A percentile compares a stretch with the other conserved stretches of the same genome.
phyloP scores from a whole-genome alignment of 2,113 vertebrate genomes.

The Carettochelys insculpta region DNA sequence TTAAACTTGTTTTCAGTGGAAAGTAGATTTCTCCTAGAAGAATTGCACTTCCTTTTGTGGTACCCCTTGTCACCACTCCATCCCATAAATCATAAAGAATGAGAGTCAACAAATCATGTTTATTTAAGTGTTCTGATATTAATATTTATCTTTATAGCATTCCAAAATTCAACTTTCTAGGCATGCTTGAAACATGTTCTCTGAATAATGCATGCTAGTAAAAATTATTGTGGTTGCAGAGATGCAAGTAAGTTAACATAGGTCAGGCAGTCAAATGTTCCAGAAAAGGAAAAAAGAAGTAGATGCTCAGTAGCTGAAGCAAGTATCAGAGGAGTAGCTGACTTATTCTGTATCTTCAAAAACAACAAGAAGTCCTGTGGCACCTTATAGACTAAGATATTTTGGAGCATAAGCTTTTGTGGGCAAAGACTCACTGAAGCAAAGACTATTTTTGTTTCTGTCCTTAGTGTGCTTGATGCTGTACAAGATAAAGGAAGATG shows the following conservation, averaged over 20 bases:
- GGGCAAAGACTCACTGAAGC: too few species aligned
- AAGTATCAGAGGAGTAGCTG: too few species aligned
- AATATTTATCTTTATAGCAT: not conserved
- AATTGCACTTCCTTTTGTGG: not conserved
- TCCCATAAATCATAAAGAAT: not conserved
- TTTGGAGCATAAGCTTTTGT: too few species aligned
- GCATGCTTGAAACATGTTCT: not conserved
- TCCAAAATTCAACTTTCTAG: not conserved
- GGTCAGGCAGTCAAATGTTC: not conserved
- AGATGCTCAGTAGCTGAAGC: not conserved
- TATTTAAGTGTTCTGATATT: not conserved
- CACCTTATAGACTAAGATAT: too few species aligned
- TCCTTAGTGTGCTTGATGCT: not conserved
- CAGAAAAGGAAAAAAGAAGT: not conserved
- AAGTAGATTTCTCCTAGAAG: constrained; percentile 1
- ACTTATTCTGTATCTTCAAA: too few species aligned
- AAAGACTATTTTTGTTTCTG: not conserved
- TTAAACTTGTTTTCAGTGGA: constrained; percentile 8
- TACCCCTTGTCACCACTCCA: not conserved
- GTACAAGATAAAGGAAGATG: not conserved
- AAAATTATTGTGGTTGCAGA: not conserved
- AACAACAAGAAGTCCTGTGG: too few species aligned
- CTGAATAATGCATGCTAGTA: not conserved
- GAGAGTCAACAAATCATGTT: not conserved
- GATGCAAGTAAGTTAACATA: not conserved